These are phyloP conservation scores for Eulacestoma nigropectus DNA, from an alignment of 2,113 vertebrate species.

Conservation along the genomic window DNA sequence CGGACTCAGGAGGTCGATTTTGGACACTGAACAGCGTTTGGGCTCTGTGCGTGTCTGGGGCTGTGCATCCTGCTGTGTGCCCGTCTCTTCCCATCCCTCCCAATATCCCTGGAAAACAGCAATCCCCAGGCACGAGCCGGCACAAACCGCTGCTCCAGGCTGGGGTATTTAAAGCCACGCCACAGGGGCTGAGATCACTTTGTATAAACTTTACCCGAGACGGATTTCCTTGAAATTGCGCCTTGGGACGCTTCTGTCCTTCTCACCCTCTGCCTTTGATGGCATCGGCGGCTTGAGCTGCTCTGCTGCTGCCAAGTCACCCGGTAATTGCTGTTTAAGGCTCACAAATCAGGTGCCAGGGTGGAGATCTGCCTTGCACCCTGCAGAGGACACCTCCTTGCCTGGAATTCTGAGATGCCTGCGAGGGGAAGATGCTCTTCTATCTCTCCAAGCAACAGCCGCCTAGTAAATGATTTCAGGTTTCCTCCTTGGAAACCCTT, in stretches of 20 bases:
- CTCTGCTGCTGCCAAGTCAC: background rate
- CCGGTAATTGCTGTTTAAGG: background rate
- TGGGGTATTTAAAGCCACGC: background rate
- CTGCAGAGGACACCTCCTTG: background rate
- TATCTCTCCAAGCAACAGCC: background rate
- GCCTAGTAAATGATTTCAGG: background rate
- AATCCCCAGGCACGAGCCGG: background rate
- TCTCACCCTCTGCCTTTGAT: background rate
- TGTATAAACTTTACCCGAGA: background rate
- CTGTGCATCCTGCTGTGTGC: rapidly evolving
- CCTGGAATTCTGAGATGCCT: background rate
- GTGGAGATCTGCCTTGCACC: background rate
- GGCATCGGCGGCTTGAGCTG: background rate
- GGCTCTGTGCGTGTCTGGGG: background rate
- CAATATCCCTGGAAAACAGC: background rate
- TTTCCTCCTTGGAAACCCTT: background rate
- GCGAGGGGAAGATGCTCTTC: background rate
- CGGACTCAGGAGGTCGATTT: background rate
- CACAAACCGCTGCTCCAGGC: background rate
- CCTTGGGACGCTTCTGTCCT: background rate
- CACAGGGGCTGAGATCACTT: background rate
- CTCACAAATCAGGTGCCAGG: background rate
- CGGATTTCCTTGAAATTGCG: background rate
- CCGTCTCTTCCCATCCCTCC: background rate
- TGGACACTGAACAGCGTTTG: background rate